Evolutionary conservation across 2,797 vertebrate genomes (phyloP).

Genomic region (Crenichthys baileyi): DNA sequence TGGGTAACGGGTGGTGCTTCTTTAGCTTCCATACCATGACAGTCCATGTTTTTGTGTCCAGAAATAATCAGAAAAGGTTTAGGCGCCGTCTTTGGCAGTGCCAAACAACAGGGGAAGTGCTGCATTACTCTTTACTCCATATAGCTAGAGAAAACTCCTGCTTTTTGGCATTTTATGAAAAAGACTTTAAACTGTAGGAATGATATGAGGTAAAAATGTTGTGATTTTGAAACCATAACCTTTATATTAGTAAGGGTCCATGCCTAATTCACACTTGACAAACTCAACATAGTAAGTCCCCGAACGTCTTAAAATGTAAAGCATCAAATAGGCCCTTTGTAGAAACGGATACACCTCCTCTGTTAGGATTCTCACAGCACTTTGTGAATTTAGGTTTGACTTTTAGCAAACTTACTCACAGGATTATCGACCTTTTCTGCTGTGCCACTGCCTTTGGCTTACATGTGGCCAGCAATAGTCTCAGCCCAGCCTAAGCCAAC

Average conservation of each 20-base stretch:
- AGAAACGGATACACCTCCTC: conserved; percentile 11
- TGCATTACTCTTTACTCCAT: neutral
- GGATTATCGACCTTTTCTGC: conserved; percentile 33
- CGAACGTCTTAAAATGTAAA: conserved; percentile 22
- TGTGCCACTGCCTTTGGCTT: conserved; percentile 40
- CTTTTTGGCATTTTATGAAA: neutral
- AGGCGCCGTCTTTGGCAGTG: neutral
- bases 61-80: neutral
- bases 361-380: neutral
- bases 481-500: conserved; percentile 66
- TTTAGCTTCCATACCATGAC: neutral
- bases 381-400: conserved; percentile 16
- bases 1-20: neutral
- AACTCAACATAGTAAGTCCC: neutral
- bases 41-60: neutral
- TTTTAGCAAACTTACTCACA: conserved; percentile 11
- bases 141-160: neutral
- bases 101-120: neutral
- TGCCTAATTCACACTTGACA: neutral
- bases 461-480: conserved; percentile 50
- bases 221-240: neutral
- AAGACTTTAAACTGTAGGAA: neutral
- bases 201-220: neutral
- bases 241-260: neutral
- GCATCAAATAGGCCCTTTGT: conserved; percentile 6